Evolutionary conservation across 1,140 invertebrate species (phyloP).

Genomic region (Stegodyphus mimosarum): DNA sequence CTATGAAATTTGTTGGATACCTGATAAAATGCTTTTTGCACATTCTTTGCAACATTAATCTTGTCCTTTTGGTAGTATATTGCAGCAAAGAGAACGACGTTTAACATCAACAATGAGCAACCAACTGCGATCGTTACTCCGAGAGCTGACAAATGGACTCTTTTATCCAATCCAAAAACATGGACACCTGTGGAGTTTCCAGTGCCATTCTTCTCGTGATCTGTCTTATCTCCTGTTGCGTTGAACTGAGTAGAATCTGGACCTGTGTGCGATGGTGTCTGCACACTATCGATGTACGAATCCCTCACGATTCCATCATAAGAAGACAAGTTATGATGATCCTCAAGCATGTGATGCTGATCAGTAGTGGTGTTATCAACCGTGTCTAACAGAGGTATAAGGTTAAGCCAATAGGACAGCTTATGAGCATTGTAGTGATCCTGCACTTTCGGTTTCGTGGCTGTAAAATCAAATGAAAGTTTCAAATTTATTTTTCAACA

Average conservation of each 20-base stretch:
- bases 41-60: slow-evolving; percentile 64
- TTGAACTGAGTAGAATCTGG: not conserved
- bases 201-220: not conserved
- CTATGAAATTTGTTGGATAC: not conserved
- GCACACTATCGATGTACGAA: slow-evolving; percentile 13
- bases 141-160: slow-evolving; percentile 88
- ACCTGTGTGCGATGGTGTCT: not conserved
- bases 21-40: slow-evolving; percentile 40
- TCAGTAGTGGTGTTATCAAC: slow-evolving; percentile 28
- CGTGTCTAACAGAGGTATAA: slow-evolving; percentile 87
- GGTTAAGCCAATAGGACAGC: slow-evolving; percentile 89
- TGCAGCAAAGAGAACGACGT: slow-evolving; percentile 90
- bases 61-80: slow-evolving; percentile 92
- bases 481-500: not conserved
- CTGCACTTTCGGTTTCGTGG: slow-evolving; percentile 77
- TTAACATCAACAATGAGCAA: slow-evolving; percentile 87
- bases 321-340: slow-evolving; percentile 52
- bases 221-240: not conserved
- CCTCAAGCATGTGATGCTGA: slow-evolving; percentile 49
- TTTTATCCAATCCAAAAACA: slow-evolving; percentile 62
- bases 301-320: slow-evolving; percentile 61
- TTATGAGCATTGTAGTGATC: slow-evolving; percentile 90
- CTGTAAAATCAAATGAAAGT: slow-evolving; percentile 68
- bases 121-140: slow-evolving; percentile 93
- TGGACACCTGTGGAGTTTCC: not conserved